Base-by-base conservation (phyloP, 2,888 invertebrate species). In the Cataglyphis albicans region DNA sequence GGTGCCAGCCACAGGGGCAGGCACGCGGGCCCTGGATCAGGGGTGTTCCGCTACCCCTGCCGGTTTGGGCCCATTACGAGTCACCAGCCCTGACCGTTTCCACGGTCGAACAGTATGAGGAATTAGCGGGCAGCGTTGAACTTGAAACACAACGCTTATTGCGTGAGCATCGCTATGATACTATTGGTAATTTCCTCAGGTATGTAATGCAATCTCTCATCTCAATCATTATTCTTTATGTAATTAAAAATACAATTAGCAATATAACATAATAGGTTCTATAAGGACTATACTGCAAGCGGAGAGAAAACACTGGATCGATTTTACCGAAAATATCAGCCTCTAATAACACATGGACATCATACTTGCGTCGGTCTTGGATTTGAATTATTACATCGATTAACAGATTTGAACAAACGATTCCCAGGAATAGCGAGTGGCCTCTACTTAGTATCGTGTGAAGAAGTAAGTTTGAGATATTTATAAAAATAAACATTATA, bases 281-380 rank as follows among this genome's bases (percentile, higher is more conserved):
- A 95, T 91, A 93, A 95, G 89, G 94, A 95, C 87, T 95, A 94
- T 95, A 96, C 96, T 92, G 95, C 95, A 85, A 96, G 96, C 73
- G 95, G 96, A 73, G 96, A 97, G 92, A 96, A 96, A 81, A 96
- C 96, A 88, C 95, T 98, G 90, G 96, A 96, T 89, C 96, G 97
- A 88, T 97, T 97, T 93, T 98, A 97, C 95, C 96, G 97, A 90
- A 96, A 96, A 93, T 98, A 98, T 94, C 95, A 96, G 90, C 97
- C 98, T 88, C 96, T 97, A 70, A 97, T 98, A 87, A 97, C 97
- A 84, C 95, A 96, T 3, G 96, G 96, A 91, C 97, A 97, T 94
- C 97, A 98, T 95, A 98, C 98, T 81, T 98, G 98, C 94, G 98
- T 98, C 72, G 98, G 98, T 32, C 95, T 98, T 87, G 98, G 98